These are phyloP conservation scores for Neelides folsomi DNA, from an alignment of 2,888 invertebrate genomes.

Conservation along the genomic window DNA sequence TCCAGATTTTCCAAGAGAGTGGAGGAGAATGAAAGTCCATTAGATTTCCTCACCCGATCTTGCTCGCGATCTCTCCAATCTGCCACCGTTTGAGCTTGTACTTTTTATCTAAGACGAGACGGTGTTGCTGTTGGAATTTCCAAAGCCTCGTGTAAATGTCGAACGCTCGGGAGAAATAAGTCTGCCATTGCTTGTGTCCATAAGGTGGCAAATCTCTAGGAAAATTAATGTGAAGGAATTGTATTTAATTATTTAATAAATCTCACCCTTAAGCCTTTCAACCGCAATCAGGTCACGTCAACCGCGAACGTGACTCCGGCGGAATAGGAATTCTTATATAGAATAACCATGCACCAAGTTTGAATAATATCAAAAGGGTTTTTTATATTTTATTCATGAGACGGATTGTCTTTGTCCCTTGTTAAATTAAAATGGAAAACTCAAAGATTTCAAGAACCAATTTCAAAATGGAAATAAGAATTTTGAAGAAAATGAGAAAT, in stretches of 20 bases:
- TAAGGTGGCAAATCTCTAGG: slow-evolving; percentile 90
- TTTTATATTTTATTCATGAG: too few species aligned
- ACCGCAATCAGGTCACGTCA: not conserved
- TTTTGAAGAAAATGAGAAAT: too few species aligned
- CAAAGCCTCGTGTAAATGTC: slow-evolving; percentile 94
- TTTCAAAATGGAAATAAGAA: too few species aligned
- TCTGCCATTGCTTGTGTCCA: slow-evolving; percentile 95
- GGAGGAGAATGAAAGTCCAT: too few species aligned
- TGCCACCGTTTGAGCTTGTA: slow-evolving; percentile 96
- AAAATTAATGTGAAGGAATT: slow-evolving; percentile 21
- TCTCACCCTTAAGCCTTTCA: not conserved
- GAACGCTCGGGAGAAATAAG: slow-evolving; percentile 90
- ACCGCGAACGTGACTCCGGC: not conserved
- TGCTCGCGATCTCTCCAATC: slow-evolving; percentile 95
- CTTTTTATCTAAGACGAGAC: slow-evolving; percentile 73
- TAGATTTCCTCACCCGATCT: slow-evolving; percentile 54
- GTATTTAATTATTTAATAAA: not conserved
- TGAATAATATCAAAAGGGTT: too few species aligned
- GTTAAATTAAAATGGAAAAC: too few species aligned
- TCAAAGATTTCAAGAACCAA: too few species aligned
- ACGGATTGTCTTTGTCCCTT: too few species aligned
- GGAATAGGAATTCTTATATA: too few species aligned
- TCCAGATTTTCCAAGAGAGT: too few species aligned
- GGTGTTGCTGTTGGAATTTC: slow-evolving; percentile 96
- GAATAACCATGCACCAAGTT: too few species aligned